These are phyloP conservation scores for Aplochiton taeniatus DNA, from an alignment of 2,797 vertebrate species.

Conservation along the genomic window DNA sequence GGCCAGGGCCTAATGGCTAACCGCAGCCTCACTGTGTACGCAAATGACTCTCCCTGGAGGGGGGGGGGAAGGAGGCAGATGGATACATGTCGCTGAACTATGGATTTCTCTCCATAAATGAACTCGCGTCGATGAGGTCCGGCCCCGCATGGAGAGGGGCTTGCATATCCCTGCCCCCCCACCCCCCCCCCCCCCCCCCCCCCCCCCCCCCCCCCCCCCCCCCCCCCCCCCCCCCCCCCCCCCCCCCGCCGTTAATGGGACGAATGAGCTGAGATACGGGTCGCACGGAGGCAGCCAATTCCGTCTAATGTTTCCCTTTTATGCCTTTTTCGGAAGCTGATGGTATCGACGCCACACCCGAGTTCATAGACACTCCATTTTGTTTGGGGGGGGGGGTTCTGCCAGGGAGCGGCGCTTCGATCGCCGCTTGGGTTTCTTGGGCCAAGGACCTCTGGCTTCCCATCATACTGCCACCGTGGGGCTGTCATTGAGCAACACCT, in stretches of 20 bases:
- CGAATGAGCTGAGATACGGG: slow-evolving; percentile 71
- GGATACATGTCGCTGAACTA: slow-evolving; percentile 73
- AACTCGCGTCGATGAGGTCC: slow-evolving; percentile 70
- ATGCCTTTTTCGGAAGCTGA: slow-evolving; percentile 64
- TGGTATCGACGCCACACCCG: slow-evolving; percentile 68
- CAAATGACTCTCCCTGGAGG: slow-evolving; percentile 65
- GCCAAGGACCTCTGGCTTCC: slow-evolving; percentile 50
- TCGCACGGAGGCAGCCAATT: slow-evolving; percentile 48
- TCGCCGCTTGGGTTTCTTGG: slow-evolving; percentile 59
- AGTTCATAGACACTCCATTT: slow-evolving; percentile 63
- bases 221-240: too few species aligned
- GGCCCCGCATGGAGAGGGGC: slow-evolving; percentile 28
- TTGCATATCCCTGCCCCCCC: slow-evolving; percentile 63
- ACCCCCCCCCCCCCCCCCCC: too few species aligned
- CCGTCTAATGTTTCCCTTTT: slow-evolving; percentile 74
- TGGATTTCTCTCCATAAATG: slow-evolving; percentile 79
- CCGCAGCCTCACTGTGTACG: slow-evolving; percentile 73
- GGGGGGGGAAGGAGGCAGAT: slow-evolving; percentile 61
- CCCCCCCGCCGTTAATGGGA: slow-evolving; percentile 73
- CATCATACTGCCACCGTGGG: slow-evolving; percentile 38
- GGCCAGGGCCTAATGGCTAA: slow-evolving; percentile 55
- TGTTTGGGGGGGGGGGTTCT: slow-evolving; percentile 60
- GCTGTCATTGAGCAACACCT: slow-evolving; percentile 29
- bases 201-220: too few species aligned
- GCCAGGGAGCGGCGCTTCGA: slow-evolving; percentile 54